A percentile compares a stretch with the other conserved stretches of the same genome.
Evolutionary conservation across 2,888 invertebrate species (phyloP).

Genomic region (Disparrhopalites patrizii): DNA sequence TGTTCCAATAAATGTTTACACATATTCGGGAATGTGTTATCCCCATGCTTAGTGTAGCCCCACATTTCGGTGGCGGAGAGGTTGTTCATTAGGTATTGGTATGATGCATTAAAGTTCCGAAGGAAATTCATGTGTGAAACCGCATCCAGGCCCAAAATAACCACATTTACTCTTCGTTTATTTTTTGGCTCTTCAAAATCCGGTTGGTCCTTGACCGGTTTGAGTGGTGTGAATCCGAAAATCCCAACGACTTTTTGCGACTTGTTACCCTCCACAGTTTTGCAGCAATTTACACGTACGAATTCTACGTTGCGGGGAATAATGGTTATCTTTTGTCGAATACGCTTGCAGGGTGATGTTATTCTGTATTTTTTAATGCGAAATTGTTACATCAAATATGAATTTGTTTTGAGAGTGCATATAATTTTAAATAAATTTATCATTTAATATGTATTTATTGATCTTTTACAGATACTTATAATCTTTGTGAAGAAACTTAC

Average conservation of each 20-base stretch:
- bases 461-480: too few species aligned
- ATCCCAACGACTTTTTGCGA: background rate
- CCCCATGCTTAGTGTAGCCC: slow-evolving; percentile 90
- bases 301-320: background rate
- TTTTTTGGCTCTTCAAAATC: background rate
- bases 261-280: background rate
- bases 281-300: background rate
- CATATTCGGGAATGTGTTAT: slow-evolving; percentile 89
- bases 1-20: too few species aligned
- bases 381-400: background rate
- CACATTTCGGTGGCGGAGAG: slow-evolving; percentile 70
- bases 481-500: too few species aligned
- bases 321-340: background rate
- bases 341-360: background rate
- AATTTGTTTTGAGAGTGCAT: background rate
- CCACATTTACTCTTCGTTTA: slow-evolving; percentile 57
- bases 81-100: slow-evolving; percentile 58
- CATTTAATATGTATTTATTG: background rate
- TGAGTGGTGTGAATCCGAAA: background rate
- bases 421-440: background rate
- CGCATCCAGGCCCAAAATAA: slow-evolving; percentile 79
- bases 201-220: background rate
- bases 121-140: slow-evolving; percentile 80
- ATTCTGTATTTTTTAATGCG: background rate
- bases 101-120: slow-evolving; percentile 70